Base-by-base conservation (phyloP, 2,888 invertebrate species). In the Hydropsyche betteni region DNA sequence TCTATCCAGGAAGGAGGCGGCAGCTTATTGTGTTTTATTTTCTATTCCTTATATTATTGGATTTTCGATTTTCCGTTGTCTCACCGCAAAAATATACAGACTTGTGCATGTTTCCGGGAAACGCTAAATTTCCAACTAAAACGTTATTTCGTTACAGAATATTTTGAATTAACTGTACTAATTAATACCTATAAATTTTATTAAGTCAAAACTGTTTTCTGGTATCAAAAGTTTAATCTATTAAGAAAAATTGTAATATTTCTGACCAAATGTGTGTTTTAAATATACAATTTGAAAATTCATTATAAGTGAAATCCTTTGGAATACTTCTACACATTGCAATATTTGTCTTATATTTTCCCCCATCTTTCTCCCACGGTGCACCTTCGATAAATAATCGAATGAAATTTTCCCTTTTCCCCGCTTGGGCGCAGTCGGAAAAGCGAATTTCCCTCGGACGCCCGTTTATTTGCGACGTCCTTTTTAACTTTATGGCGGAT, bases 21-120 rank as follows among this genome's bases (percentile, higher is more conserved):
- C 69, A 78, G 78, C 76, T 79, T 78, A 79, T 78, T 79, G 79
- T 79, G 78, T 79, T 79, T 79, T 79, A 79, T 79, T 77, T 79
- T 79, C 77, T 77, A 79, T 79, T 79, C 77, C 78, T 78, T 75
- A 78, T 78, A 77, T 78, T 78, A 78, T 79, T 79, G 79, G 79
- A 76, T 75, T 77, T 79, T 74, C 68, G 75, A 68, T 78, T 75
- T 74, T 58, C 51, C 38, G 71, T 16, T 10, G 16, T 52, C 61
- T 44, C 51, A 14, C 24, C 61, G 34, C 61, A 55, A 55, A 55
- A 24, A 7, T 24, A 7, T 14, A 14, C 12, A 55, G 14, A 55
- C 55, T 55, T 55, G n/a, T 55, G 55, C 24, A 55, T n/a, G 24
- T 2, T 4, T 24, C 55, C 7, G 55, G 6, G 14, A 55, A 55